Evolutionary conservation across 2,113 vertebrate genomes (phyloP).

Genomic region (Xiphorhynchus elegans): DNA sequence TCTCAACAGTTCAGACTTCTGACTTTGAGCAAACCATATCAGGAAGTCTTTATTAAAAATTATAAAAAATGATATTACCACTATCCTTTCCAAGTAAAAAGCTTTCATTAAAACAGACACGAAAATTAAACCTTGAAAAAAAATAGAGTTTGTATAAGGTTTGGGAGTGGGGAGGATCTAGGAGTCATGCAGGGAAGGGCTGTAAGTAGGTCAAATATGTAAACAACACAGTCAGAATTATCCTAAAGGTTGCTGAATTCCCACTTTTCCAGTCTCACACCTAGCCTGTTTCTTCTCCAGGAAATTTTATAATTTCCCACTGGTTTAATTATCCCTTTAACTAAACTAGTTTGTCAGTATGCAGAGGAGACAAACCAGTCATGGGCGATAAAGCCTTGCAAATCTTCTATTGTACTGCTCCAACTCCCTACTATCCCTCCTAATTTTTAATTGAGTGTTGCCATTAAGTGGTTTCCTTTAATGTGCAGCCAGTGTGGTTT

Average conservation of each 20-base stretch:
- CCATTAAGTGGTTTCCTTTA: constrained; percentile 4
- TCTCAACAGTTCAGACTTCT: not conserved
- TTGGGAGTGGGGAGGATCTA: not conserved
- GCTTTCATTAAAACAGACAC: not conserved
- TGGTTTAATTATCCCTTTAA: constrained; percentile 23
- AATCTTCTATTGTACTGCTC: constrained; percentile 24
- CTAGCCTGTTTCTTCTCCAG: not conserved
- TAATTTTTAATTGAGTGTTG: constrained; percentile 32
- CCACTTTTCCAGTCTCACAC: not conserved
- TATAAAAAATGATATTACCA: not conserved
- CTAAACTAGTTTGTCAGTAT: not conserved
- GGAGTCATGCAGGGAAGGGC: not conserved
- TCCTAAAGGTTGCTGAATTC: not conserved
- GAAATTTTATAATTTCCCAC: not conserved
- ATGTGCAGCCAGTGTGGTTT: not conserved
- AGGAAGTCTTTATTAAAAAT: not conserved
- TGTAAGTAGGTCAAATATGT: not conserved
- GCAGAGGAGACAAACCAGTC: constrained; percentile 11
- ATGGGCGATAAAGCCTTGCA: constrained; percentile 22
- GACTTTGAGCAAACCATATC: not conserved
- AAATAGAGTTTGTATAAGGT: not conserved
- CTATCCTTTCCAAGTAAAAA: not conserved
- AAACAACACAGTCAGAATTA: not conserved
- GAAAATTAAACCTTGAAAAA: not conserved
- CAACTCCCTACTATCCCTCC: not conserved